Base-by-base conservation (phyloP, 2,797 vertebrate species). In the Bryconaethiops microstoma region DNA sequence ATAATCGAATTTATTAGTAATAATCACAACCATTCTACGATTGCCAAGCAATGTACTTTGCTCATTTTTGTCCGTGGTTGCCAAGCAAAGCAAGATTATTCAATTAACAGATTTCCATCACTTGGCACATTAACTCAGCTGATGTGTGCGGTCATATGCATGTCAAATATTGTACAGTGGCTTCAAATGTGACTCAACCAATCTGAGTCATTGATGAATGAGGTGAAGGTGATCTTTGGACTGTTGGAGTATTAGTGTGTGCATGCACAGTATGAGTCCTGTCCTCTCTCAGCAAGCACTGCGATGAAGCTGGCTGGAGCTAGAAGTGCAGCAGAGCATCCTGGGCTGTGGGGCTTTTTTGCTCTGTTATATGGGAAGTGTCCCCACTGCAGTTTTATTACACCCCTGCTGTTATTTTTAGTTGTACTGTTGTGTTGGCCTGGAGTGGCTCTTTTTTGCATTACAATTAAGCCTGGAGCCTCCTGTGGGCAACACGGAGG, bases 361-460 rank as follows among this genome's bases (percentile, higher is more conserved):
- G 48, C 59, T 16, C 52, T 78, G 82, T 55, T 60, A 62, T 21
- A 60, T 52, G 9, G 9, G 29, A 45, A 48, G 55, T 54, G 45
- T 39, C n/a, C 57, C 50, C 57, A 29, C 42, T 54, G 55, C 45
- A 70, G n/a, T 23, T 70, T 70, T 72, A 85, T 83, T 74, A 77
- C 63, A 50, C 23, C 70, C 63, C 59, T 83, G 77, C 75, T 70
- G 83, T 85, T 91, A 90, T 90, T 92, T 91, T 88, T 88, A 89
- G 84, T 74, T 76, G 42, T 23, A 50, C 78, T 80, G 72, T 84
- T 83, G 45, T 87, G 80, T 71, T 85, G 75, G 55, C 54, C 73
- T 60, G 48, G 52, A 84, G 55, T 84, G 77, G 74, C 40, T 29
- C 73, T 74, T 65, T 80, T 89, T 89, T 62, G 86, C 89, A 80